Conservation (phyloP, 2,113 vertebrate species). For the Egretta garzetta region DNA sequence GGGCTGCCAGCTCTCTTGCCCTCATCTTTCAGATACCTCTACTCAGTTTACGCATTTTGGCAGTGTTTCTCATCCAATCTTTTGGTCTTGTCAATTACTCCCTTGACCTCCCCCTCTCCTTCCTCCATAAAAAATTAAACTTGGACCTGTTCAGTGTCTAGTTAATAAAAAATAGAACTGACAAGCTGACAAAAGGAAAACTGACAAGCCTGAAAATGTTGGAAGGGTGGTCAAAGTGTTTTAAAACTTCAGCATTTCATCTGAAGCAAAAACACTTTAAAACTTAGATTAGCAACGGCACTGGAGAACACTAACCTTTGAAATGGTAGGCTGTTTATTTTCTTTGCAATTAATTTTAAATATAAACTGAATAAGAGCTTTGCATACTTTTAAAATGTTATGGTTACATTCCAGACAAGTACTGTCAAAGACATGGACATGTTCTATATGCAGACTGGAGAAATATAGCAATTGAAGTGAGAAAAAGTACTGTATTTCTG, state of each 20-base stretch:
- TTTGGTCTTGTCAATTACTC: slow-evolving; percentile 25
- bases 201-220: slow-evolving; percentile 10
- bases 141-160: background rate
- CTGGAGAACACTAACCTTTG: background rate
- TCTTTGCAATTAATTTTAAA: background rate
- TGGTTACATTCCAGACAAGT: background rate
- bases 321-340: background rate
- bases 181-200: slow-evolving; percentile 42
- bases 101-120: background rate
- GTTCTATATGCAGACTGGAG: background rate
- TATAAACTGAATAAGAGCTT: background rate
- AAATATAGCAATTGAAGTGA: background rate
- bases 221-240: background rate
- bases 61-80: background rate
- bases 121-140: slow-evolving; percentile 38
- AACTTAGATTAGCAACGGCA: background rate
- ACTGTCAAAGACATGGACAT: background rate
- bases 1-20: background rate
- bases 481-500: background rate
- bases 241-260: slow-evolving; percentile 2
- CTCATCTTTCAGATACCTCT: background rate
- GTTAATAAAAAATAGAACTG: slow-evolving; percentile 49
- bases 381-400: background rate
- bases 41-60: slow-evolving; percentile 1
- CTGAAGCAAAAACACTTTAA: background rate